Conservation (phyloP, 1,140 invertebrate species). For the Gerris buenoi region DNA sequence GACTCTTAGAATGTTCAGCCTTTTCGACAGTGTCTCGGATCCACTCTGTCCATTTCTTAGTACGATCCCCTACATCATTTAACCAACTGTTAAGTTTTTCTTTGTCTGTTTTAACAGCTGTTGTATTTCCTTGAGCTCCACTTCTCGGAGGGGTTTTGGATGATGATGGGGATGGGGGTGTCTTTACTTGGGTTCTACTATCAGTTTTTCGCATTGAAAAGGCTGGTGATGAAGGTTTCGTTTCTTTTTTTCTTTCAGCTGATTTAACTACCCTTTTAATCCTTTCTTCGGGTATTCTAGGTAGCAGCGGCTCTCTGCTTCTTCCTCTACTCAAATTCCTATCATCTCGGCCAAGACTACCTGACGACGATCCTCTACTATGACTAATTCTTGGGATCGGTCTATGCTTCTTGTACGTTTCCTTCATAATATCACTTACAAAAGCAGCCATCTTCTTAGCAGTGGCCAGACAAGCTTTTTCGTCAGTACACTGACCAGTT, state of each 20-base stretch:
- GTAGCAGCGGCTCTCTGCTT: neutral
- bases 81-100: neutral
- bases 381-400: no score
- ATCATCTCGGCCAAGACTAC: no score
- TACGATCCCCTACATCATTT: neutral
- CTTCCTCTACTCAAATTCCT: neutral
- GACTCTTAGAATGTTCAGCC: neutral
- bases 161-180: neutral
- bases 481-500: neutral
- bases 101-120: neutral
- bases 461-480: neutral
- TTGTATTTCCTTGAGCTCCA: neutral
- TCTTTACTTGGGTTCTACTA: neutral
- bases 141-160: neutral
- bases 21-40: neutral
- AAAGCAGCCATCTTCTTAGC: neutral
- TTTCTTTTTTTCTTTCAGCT: neutral
- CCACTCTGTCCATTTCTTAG: neutral
- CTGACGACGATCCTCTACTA: no score
- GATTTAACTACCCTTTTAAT: neutral
- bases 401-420: neutral
- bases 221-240: neutral
- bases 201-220: neutral
- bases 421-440: neutral
- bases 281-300: neutral